These are phyloP conservation scores for Lasioglossum baleicum DNA, from an alignment of 1,140 invertebrate genomes.

Conservation along the genomic window DNA sequence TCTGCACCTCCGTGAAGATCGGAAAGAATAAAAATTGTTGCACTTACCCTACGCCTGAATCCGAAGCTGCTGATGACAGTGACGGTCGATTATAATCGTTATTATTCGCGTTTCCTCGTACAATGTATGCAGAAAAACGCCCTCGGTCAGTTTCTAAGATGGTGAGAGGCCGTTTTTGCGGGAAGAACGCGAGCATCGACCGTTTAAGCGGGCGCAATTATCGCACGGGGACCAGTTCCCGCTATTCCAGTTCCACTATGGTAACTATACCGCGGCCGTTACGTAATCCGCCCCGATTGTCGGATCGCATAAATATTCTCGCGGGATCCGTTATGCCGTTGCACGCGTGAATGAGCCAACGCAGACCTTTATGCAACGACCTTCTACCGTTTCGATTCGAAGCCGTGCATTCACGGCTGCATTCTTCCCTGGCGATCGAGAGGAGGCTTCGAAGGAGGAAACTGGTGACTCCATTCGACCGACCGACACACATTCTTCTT, in stretches of 20 bases:
- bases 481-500: too few species aligned
- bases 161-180: slow-evolving; percentile 55
- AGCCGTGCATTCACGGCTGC: slow-evolving; percentile 11
- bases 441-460: neutral
- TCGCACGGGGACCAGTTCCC: slow-evolving; percentile 72
- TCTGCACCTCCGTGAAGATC: too few species aligned
- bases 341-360: slow-evolving; percentile 55
- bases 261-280: slow-evolving; percentile 36
- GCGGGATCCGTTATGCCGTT: slow-evolving; percentile 59
- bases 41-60: too few species aligned
- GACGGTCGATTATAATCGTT: too few species aligned
- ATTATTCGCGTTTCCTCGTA: too few species aligned
- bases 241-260: slow-evolving; percentile 72
- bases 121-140: slow-evolving; percentile 2
- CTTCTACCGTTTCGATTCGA: slow-evolving; percentile 34
- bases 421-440: slow-evolving; percentile 17
- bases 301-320: slow-evolving; percentile 64
- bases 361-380: slow-evolving; percentile 27
- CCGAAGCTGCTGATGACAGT: too few species aligned
- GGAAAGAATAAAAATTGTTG: too few species aligned
- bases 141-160: slow-evolving; percentile 41
- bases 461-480: neutral
- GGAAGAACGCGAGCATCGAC: slow-evolving; percentile 65
- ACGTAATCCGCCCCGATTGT: slow-evolving; percentile 66
- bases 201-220: slow-evolving; percentile 70